Conservation (phyloP, 35 echinoderm and acorn worm species). For the Anneissia japonica region DNA sequence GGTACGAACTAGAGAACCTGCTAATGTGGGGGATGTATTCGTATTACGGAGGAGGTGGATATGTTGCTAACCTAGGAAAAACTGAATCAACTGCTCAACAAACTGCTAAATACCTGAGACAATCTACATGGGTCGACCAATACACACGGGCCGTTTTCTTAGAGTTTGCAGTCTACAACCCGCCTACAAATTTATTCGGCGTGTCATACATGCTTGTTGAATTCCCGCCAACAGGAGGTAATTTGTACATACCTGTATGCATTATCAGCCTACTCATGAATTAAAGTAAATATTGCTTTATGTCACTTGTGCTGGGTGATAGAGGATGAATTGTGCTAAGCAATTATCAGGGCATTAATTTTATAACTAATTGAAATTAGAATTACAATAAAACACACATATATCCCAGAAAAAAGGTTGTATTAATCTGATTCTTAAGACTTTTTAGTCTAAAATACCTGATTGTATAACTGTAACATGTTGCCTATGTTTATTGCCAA, state of each 20-base stretch:
- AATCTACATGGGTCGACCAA: constrained; percentile 73
- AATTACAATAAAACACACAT: too few species aligned
- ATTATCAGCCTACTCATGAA: too few species aligned
- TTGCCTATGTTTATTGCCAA: too few species aligned
- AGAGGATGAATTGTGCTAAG: too few species aligned
- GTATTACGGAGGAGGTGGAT: constrained; percentile 74
- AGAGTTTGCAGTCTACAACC: constrained; percentile 80
- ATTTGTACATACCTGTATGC: not conserved
- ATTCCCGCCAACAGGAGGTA: constrained; percentile 77
- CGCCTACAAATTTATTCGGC: constrained; percentile 48
- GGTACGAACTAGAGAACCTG: constrained; percentile 51
- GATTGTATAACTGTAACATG: too few species aligned
- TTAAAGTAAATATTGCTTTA: too few species aligned
- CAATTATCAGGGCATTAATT: too few species aligned
- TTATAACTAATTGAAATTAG: too few species aligned
- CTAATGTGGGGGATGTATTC: constrained; percentile 28
- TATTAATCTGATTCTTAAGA: too few species aligned
- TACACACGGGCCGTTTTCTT: constrained; percentile 74
- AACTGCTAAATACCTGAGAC: constrained; percentile 60
- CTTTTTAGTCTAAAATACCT: too few species aligned
- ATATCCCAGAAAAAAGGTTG: too few species aligned
- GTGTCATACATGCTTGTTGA: constrained; percentile 51
- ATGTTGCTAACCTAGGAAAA: constrained; percentile 50
- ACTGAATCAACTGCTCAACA: constrained; percentile 30
- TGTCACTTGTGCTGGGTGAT: too few species aligned